Evolutionary conservation across 2,797 vertebrate genomes (phyloP), one percentile per base, ranked within the genome.

Genomic region (Ctenochaetus hawaiiensis): DNA sequence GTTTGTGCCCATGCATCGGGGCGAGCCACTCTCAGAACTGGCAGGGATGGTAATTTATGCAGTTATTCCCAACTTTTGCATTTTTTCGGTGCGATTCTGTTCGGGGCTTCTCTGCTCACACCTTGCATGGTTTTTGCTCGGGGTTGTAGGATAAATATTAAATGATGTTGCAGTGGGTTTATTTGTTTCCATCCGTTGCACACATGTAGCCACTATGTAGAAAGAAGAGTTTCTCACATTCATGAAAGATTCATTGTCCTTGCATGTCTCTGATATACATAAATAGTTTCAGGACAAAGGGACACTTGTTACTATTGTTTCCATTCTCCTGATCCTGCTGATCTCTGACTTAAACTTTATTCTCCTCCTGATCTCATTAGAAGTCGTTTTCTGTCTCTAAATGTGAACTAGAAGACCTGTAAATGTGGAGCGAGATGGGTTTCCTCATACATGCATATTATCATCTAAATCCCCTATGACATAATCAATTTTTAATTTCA

Each of bases 71-170:
- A 87, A 89, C 86, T 91, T 91, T 87, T 81, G 48, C 78, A 39
- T 76, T 63, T 70, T 67, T 69, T 48, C 39, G 67, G 71, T 75
- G 78, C 43, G 74, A 80, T 64, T 80, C 71, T 67, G 72, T 48
- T 16, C 68, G 6, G 30, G 74, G 75, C 81, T 80, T 72, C 57
- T 76, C 68, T 68, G 58, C 81, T 87, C 86, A 90, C 92, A 91
- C 90, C 90, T 91, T 89, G 90, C 58, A n/a, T 26, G 59, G 80
- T 62, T 86, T 86, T 82, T 79, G 90, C 92, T 87, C 0, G 76
- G 76, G 87, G 88, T 84, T 49, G 85, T 74, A 34, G 72, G 67
- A 77, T 89, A 87, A 93, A 93, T 92, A 92, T 90, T 92, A 88
- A 92, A 87, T 62, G 70, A 53, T 9, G 72, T 74, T 65, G 80